phyloP scores from a whole-genome alignment of 2,797 vertebrate genomes.

The Limnodromus scolopaceus region DNA sequence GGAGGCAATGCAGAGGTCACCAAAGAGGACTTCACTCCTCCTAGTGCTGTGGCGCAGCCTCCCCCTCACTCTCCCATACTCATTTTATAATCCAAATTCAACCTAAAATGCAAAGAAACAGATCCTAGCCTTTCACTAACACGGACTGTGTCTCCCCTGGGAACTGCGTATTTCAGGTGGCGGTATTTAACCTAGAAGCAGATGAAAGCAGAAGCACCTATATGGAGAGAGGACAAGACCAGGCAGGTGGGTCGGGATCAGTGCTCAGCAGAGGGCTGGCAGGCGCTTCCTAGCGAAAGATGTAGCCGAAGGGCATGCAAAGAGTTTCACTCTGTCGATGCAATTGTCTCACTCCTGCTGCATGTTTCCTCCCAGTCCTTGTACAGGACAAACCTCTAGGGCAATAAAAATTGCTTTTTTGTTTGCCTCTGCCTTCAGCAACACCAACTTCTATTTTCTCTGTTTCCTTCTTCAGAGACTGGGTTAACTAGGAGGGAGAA shows the following conservation, averaged over 20 bases:
- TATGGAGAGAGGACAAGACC: background rate
- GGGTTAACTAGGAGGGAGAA: background rate
- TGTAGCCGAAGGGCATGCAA: background rate
- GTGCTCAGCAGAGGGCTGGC: background rate
- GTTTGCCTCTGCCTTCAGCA: conserved; percentile 8
- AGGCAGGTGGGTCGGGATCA: background rate
- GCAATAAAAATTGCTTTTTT: conserved; percentile 2
- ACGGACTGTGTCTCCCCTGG: background rate
- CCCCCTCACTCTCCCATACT: background rate
- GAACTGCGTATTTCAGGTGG: background rate
- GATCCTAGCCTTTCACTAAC: background rate
- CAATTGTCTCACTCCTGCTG: background rate
- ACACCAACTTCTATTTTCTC: background rate
- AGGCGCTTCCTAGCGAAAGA: background rate
- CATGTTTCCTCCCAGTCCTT: background rate
- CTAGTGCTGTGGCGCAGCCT: background rate
- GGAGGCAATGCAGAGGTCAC: background rate
- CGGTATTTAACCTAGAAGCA: conserved; percentile 32
- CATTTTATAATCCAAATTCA: background rate
- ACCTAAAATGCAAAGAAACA: conserved; percentile 20
- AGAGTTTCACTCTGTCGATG: background rate
- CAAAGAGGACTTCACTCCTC: background rate
- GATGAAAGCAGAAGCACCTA: background rate
- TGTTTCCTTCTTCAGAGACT: background rate
- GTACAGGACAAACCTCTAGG: background rate